Evolutionary conservation across 1,140 invertebrate genomes (phyloP), one percentile per base, ranked within the genome.

Genomic region (Trissolcus basalis): DNA sequence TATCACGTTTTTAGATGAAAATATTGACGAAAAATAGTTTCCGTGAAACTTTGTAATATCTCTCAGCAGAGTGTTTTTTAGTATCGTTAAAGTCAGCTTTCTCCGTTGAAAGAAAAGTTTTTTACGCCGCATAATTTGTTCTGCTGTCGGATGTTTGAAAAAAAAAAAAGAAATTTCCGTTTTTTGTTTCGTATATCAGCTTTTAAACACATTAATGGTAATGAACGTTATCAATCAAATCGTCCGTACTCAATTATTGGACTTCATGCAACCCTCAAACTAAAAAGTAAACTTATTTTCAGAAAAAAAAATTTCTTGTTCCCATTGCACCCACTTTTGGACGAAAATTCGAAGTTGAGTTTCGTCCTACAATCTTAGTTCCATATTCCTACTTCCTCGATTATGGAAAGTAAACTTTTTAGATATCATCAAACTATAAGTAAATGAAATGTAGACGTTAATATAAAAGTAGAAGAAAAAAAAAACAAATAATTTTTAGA

Each of bases 1-100:
- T 67, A 74, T 74, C 70, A 61, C 56, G 63, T 67, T 67, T 67
- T 74, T 67, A 55, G 63, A 67, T 74, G 61, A 74, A 74, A 74
- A 74, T 74, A 67, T 74, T 74, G 70, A 74, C 63, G 51, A 67
- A 74, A 74, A 67, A 74, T 67, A 49, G 35, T 49, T 64, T 59
- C 54, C 47, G 10, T 44, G 56, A 13, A 73, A 73, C 70, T 65
- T 65, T 55, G 60, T 73, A 73, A 65, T 65, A 65, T 60, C 61
- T 59, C 43, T 41, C 14, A 19, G 16, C 19, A 32, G 54, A 58
- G 13, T 55, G 55, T 50, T 64, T 72, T 73, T 73, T 73, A 59
- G 59, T 41, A 65, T 59, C 44, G 59, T 72, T 63, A 53, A 72
- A 72, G 69, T 72, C 55, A 60, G 55, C 63, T 60, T 47, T 72